phyloP scores from a whole-genome alignment of 2,113 vertebrate species.

The Cisticola juncidis region DNA sequence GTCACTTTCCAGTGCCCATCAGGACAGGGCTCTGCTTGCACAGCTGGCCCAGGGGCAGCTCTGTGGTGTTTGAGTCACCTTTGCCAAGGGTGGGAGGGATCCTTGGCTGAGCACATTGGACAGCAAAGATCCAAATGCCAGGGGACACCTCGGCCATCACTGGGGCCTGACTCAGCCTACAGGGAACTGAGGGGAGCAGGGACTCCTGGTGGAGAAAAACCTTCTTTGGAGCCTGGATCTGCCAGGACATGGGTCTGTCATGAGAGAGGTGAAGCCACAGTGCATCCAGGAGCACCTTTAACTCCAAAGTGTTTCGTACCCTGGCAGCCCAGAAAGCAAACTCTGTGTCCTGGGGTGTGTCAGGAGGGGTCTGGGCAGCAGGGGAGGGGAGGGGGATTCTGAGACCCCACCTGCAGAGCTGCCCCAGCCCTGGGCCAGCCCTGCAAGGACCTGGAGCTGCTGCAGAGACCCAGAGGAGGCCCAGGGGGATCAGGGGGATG shows the following conservation, averaged over 20 bases:
- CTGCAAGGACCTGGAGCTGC: neutral
- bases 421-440: neutral
- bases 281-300: neutral
- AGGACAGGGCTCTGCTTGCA: neutral
- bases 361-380: neutral
- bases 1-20: neutral
- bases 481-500: neutral
- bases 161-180: rapidly evolving
- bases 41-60: neutral
- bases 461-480: neutral
- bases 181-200: neutral
- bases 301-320: rapidly evolving
- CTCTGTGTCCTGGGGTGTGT: neutral
- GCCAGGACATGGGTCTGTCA: neutral
- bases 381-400: neutral
- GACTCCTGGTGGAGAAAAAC: neutral
- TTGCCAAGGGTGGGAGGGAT: neutral
- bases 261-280: neutral
- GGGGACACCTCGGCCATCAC: neutral
- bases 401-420: neutral
- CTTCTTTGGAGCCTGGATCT: neutral
- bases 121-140: rapidly evolving
- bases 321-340: neutral
- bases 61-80: neutral
- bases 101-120: rapidly evolving